Conservation (phyloP, 2,888 invertebrate species). For the Drosophila neonasuta region DNA sequence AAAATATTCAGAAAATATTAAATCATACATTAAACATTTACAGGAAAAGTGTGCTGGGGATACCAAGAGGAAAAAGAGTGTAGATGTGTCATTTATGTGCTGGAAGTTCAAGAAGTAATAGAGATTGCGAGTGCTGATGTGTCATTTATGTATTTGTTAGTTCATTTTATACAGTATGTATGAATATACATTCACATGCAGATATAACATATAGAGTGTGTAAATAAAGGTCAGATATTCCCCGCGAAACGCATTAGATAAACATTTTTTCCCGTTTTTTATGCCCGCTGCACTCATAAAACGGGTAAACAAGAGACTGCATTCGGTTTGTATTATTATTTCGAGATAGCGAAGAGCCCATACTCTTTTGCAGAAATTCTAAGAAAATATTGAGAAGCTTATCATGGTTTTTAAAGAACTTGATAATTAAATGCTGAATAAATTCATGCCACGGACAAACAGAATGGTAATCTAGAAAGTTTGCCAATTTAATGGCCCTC, state of each 20-base stretch:
- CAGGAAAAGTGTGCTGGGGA: not conserved
- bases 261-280: not conserved
- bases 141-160: slow-evolving; percentile 15
- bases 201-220: not conserved
- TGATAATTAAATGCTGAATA: slow-evolving; percentile 1
- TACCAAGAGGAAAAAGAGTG: slow-evolving; percentile 1
- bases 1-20: slow-evolving; percentile 11
- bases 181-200: not conserved
- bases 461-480: not conserved
- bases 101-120: not conserved
- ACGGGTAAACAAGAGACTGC: slow-evolving; percentile 3
- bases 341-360: not conserved
- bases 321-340: not conserved
- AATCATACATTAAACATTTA: slow-evolving; percentile 3
- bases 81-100: not conserved
- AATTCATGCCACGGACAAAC: not conserved
- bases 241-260: slow-evolving; percentile 3
- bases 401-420: not conserved
- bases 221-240: slow-evolving; percentile 10
- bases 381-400: not conserved
- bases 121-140: slow-evolving; percentile 3
- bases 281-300: not conserved
- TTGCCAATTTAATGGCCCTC: slow-evolving; percentile 6
- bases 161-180: not conserved
- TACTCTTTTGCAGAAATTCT: slow-evolving; percentile 5